phyloP scores from a whole-genome alignment of 1,140 invertebrate genomes.

The Drosophila ironensis region DNA sequence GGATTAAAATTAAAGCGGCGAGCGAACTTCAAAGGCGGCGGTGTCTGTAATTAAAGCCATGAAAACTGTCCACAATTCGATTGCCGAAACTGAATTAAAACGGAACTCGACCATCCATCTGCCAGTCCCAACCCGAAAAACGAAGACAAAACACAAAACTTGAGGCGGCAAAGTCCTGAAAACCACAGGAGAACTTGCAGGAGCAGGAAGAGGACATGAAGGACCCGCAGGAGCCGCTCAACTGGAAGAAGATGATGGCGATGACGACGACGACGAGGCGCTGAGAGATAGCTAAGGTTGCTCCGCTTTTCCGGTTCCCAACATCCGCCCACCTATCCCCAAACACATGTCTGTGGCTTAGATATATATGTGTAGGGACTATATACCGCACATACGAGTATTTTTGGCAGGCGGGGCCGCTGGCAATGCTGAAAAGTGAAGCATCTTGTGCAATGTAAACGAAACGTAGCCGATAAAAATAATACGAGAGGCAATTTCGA shows the following conservation, averaged over 20 bases:
- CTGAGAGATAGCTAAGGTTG: conserved; percentile 49
- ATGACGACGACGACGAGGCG: conserved; percentile 44
- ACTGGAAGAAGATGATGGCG: conserved; percentile 65
- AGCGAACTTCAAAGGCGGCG: conserved; percentile 56
- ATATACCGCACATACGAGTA: neutral
- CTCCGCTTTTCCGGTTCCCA: conserved; percentile 29
- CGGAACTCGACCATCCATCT: conserved; percentile 20
- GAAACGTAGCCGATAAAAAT: conserved; percentile 78
- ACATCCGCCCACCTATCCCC: neutral
- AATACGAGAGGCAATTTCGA: conserved; percentile 79
- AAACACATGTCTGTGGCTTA: neutral
- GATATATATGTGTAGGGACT: neutral
- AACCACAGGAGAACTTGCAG: conserved; percentile 43
- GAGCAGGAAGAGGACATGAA: neutral
- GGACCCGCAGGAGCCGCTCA: conserved; percentile 61
- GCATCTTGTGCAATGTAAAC: conserved; percentile 67
- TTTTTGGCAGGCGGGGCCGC: conserved; percentile 8
- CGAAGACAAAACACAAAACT: conserved; percentile 24
- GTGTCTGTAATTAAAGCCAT: conserved; percentile 57
- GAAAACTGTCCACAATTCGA: conserved; percentile 72
- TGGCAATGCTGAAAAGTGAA: conserved; percentile 33
- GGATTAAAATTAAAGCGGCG: conserved; percentile 68
- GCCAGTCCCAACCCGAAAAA: neutral
- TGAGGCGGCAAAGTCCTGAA: conserved; percentile 16
- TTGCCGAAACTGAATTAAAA: conserved; percentile 66